Evolutionary conservation across 2,797 vertebrate genomes (phyloP), one percentile per base, ranked within the genome.

Genomic region (Cyprinodon diabolis): DNA sequence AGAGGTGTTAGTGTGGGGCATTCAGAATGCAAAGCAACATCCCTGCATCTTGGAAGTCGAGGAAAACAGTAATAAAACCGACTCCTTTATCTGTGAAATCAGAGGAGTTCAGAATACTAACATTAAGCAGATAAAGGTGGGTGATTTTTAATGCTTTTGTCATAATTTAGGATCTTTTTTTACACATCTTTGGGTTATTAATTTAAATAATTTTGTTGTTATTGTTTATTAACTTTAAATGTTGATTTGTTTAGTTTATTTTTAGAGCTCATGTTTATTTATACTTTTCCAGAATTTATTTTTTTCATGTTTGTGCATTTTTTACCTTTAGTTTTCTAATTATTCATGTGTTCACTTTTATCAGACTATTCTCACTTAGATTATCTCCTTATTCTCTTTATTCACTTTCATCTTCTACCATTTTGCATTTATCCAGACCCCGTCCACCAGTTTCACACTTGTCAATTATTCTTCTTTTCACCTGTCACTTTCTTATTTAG

Each of bases 1-100:
- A 0, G 98, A 99, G 15, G 65, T 99, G 25, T 86, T 77, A 0
- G 94, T 97, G 51, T 91, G 78, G 73, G 94, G 94, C 1, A 67
- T 92, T 6, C 73, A 93, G 6, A 82, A 73, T 1, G 87, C 55
- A 11, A 58, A 86, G 23, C n/a, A 7, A 0, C 23, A 88, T 1
- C 1, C 0, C 11, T 95, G 95, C 40, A 6, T 74, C 37, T 63
- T 96, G 73, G 76, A 90, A 23, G 68, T 35, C 40, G 93, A 95
- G 69, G 93, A 94, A 9, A 66, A 2, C 37, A 87, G 63, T 2
- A 71, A 55, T 3, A 1, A 72, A 0, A 84, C 56, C 0, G 85
- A 93, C 0, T 83, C 55, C 47, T 84, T 92, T 56, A 76, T 19
- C 66, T 95, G 95, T 82, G 68, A 62, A 0, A 93, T 95, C n/a